A percentile compares a stretch with the other conserved stretches of the same genome.
Conservation (phyloP, 2,797 vertebrate species). For the Pseudopleuronectes americanus region DNA sequence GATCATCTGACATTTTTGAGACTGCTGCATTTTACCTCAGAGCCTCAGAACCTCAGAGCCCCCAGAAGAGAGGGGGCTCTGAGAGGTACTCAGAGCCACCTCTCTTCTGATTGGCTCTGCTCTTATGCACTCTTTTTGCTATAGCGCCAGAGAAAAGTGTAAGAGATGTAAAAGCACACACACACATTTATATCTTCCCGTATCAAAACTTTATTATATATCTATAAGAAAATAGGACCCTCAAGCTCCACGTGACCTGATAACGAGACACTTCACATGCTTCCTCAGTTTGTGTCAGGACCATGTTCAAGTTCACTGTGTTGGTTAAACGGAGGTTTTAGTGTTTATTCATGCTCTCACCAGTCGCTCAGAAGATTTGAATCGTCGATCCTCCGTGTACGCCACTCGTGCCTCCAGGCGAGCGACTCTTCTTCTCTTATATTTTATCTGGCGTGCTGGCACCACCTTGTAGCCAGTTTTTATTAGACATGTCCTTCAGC, state of each 20-base stretch:
- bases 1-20: no score
- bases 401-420: conserved; percentile 30
- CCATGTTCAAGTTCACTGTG: conserved; percentile 29
- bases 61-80: no score
- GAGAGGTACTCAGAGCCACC: not conserved
- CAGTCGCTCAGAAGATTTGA: conserved; percentile 40
- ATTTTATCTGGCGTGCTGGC: conserved; percentile 74
- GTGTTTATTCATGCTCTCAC: conserved; percentile 27
- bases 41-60: no score
- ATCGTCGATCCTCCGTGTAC: conserved; percentile 36
- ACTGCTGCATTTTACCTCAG: not conserved
- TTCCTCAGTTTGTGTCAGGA: conserved; percentile 7
- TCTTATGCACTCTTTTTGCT: not conserved
- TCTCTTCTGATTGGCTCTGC: no score
- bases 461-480: conserved; percentile 72
- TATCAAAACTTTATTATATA: not conserved
- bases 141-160: not conserved
- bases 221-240: no score
- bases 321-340: conserved; percentile 12
- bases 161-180: no score
- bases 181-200: not conserved
- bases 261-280: not conserved
- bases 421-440: conserved; percentile 62
- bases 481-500: conserved; percentile 81
- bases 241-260: not conserved